These are phyloP conservation scores for Condylura cristata DNA, from an alignment of 2,113 vertebrate species.

Conservation along the genomic window DNA sequence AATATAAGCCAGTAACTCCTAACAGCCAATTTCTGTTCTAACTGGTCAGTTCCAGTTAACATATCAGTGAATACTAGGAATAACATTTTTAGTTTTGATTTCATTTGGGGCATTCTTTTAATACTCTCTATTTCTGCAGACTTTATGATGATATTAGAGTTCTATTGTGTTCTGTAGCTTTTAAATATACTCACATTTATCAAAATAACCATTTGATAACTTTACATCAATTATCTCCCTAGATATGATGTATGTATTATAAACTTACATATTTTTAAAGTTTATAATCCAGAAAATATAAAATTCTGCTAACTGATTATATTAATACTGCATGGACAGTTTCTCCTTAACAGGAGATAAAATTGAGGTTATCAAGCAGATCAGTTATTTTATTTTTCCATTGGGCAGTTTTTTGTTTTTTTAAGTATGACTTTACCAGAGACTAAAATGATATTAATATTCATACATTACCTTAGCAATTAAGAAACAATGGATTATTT, in stretches of 20 bases:
- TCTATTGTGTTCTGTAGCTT: background rate
- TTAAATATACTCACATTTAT: background rate
- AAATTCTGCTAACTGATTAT: background rate
- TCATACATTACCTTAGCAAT: background rate
- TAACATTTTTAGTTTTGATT: background rate
- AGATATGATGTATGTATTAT: background rate
- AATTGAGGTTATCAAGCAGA: background rate
- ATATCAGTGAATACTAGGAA: fast-evolving
- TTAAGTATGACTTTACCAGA: background rate
- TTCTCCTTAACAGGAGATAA: background rate
- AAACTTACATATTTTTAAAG: background rate
- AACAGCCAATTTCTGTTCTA: background rate
- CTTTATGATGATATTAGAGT: background rate
- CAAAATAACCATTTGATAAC: background rate
- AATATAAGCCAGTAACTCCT: background rate
- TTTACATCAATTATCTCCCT: background rate
- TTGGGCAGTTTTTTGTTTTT: background rate
- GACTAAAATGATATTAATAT: background rate
- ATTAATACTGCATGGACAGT: background rate
- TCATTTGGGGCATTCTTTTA: fast-evolving
- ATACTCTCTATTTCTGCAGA: background rate
- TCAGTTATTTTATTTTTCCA: background rate
- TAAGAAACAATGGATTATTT: background rate
- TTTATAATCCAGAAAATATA: background rate
- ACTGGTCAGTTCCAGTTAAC: background rate